Conservation (phyloP, 2,888 invertebrate genomes). For the Tetrapedia diversipes region DNA sequence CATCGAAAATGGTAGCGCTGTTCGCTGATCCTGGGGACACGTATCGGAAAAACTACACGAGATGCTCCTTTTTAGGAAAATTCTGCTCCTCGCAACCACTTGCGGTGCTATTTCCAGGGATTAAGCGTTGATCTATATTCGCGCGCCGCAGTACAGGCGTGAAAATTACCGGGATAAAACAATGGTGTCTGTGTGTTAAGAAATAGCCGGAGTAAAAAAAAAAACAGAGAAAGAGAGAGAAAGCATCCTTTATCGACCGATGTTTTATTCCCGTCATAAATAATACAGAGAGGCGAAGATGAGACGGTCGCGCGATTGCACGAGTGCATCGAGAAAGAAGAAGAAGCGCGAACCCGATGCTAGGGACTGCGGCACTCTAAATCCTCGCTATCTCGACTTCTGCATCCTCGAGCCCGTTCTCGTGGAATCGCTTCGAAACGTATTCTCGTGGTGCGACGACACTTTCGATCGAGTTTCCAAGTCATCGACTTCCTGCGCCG, state of each 20-base stretch:
- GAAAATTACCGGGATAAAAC: neutral
- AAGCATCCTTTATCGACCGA: slow-evolving; percentile 22
- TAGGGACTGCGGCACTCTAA: neutral
- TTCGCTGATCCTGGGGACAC: no score
- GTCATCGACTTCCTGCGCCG: slow-evolving; percentile 65
- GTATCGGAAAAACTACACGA: neutral
- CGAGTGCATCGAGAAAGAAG: neutral
- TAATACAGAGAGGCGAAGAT: slow-evolving; percentile 7
- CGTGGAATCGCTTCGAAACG: neutral
- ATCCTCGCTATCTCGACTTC: slow-evolving; percentile 15
- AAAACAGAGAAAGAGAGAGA: neutral
- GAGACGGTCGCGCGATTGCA: neutral
- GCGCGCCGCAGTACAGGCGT: neutral
- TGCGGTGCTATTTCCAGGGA: neutral
- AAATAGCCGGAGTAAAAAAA: slow-evolving; percentile 7
- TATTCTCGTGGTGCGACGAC: neutral
- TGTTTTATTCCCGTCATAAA: slow-evolving; percentile 25
- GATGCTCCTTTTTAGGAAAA: neutral
- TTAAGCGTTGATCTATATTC: neutral
- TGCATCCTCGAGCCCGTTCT: slow-evolving; percentile 9
- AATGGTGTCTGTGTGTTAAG: neutral
- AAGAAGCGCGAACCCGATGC: neutral
- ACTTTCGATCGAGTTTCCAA: slow-evolving; percentile 57
- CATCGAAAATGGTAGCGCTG: neutral
- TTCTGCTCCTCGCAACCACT: neutral